A percentile compares a stretch with the other conserved stretches of the same genome.
These are phyloP conservation scores for Nematostella vectensis DNA, from an alignment of 92 coral and sea anemone genomes.

Conservation along the genomic window DNA sequence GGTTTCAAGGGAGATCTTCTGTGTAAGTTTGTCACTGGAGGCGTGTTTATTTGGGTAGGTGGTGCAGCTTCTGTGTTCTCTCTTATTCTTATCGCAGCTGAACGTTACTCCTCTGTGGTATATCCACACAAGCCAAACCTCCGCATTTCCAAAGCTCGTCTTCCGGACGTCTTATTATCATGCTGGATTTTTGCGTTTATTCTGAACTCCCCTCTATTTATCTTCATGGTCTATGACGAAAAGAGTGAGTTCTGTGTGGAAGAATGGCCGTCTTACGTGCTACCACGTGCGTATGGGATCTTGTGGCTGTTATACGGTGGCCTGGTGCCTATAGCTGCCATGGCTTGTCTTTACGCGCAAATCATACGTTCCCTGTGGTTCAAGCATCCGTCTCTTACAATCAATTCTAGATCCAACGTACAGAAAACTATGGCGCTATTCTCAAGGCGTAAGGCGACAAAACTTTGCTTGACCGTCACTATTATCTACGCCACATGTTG, in stretches of 20 bases:
- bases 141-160: slow-evolving; percentile 5
- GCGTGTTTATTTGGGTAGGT: slow-evolving; percentile 38
- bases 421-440: neutral
- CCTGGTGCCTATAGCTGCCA: slow-evolving; percentile 14
- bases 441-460: slow-evolving; percentile 8
- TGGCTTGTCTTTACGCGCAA: slow-evolving; percentile 10
- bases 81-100: slow-evolving; percentile 24
- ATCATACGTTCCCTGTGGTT: slow-evolving; percentile 18
- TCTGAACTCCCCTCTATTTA: slow-evolving; percentile 16
- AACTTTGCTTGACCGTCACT: slow-evolving; percentile 9
- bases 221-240: slow-evolving; percentile 25
- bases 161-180: slow-evolving; percentile 9
- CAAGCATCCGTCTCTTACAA: neutral
- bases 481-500: slow-evolving; percentile 3
- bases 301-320: slow-evolving; percentile 24
- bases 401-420: neutral
- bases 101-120: slow-evolving; percentile 30
- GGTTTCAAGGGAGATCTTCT: slow-evolving; percentile 15
- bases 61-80: slow-evolving; percentile 29
- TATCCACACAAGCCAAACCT: slow-evolving; percentile 19
- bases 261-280: slow-evolving; percentile 17
- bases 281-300: slow-evolving; percentile 22
- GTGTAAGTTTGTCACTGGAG: slow-evolving; percentile 29
- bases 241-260: slow-evolving; percentile 16
- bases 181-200: slow-evolving; percentile 22